These are phyloP conservation scores for Melanostoma scalare DNA, from an alignment of 2,888 invertebrate genomes.

Conservation along the genomic window DNA sequence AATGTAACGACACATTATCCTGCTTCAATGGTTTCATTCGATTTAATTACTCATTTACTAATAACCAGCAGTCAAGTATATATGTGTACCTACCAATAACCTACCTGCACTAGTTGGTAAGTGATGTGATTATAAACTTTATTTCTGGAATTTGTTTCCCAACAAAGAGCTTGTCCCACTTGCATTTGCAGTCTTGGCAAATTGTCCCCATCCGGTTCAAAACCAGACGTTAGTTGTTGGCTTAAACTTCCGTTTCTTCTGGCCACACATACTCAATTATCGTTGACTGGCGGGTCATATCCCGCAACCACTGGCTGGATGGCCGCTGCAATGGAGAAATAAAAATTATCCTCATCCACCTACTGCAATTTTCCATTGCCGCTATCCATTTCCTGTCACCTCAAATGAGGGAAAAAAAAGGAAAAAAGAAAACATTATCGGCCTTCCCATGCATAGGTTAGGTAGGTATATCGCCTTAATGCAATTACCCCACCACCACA, in stretches of 20 bases:
- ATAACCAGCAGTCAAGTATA: conserved; percentile 13
- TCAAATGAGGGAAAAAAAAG: not conserved
- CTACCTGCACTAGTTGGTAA: not conserved
- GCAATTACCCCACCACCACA: conserved; percentile 60
- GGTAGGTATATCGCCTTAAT: conserved; percentile 4
- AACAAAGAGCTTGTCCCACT: conserved; percentile 48
- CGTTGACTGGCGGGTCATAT: conserved; percentile 52
- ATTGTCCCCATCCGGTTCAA: conserved; percentile 69
- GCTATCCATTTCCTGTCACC: conserved; percentile 72
- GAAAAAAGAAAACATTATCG: conserved; percentile 25
- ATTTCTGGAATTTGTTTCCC: conserved; percentile 45
- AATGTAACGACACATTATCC: conserved; percentile 14
- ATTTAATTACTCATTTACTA: conserved; percentile 44
- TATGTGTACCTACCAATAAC: conserved; percentile 15
- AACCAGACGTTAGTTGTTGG: conserved; percentile 40
- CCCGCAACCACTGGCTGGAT: conserved; percentile 2
- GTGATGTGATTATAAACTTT: no score
- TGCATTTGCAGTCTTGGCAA: conserved; percentile 30
- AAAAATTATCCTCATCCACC: conserved; percentile 61
- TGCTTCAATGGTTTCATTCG: conserved; percentile 3
- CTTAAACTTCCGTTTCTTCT: conserved; percentile 63
- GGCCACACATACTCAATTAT: conserved; percentile 45
- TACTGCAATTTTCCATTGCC: conserved; percentile 65
- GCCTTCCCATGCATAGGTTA: conserved; percentile 16
- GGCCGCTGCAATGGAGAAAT: not conserved